These are phyloP conservation scores for Orchesellides sinensis DNA, from an alignment of 2,888 invertebrate species.

Conservation along the genomic window DNA sequence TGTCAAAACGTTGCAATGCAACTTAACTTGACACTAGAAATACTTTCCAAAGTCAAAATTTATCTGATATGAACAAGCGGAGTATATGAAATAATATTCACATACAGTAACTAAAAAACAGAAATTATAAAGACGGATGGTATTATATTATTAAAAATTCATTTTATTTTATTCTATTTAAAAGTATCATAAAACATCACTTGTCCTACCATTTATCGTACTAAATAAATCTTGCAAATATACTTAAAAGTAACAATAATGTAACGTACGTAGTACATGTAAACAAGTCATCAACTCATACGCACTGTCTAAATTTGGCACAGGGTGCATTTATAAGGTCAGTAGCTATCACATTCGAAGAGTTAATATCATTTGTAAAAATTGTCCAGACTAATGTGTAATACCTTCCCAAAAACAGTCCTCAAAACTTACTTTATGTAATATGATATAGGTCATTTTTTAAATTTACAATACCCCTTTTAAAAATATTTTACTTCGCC, in stretches of 20 bases:
- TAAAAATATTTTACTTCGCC: background rate
- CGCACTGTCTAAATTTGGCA: background rate
- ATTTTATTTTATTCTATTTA: background rate
- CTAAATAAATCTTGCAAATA: no score
- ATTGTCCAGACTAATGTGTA: no score
- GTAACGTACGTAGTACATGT: background rate
- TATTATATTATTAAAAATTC: background rate
- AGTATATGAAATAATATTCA: no score
- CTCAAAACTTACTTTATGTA: background rate
- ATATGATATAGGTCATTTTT: background rate
- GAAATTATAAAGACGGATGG: no score
- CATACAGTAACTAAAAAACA: no score
- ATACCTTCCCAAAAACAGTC: no score
- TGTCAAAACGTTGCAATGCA: no score
- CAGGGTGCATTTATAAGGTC: constrained; percentile 34
- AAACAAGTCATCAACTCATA: background rate
- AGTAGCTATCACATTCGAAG: constrained; percentile 32
- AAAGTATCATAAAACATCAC: background rate
- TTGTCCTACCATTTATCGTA: no score
- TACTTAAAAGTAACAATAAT: no score
- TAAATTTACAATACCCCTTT: constrained; percentile 13
- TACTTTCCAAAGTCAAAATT: no score
- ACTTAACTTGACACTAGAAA: no score
- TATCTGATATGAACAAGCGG: no score
- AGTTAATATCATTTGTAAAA: constrained; percentile 8